phyloP scores from a whole-genome alignment of 2,888 invertebrate species.

The Ectemnius continuus region DNA sequence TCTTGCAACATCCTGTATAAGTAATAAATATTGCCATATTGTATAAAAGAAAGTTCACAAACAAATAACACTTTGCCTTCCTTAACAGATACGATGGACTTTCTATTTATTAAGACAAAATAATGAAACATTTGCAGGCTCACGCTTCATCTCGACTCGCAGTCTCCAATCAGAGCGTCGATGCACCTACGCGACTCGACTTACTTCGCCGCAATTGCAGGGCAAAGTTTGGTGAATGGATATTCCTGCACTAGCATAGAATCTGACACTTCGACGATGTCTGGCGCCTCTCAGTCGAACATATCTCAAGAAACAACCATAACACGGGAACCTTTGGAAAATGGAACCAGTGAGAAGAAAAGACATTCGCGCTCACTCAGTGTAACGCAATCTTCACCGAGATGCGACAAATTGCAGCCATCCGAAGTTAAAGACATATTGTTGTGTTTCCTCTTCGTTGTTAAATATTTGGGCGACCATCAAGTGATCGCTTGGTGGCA shows the following conservation, averaged over 20 bases:
- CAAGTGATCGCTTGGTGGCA: conserved; percentile 95
- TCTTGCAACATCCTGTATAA: background rate
- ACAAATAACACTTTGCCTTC: too few species aligned
- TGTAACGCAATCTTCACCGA: conserved; percentile 79
- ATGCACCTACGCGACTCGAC: conserved; percentile 87
- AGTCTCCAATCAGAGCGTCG: conserved; percentile 84
- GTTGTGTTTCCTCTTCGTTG: conserved; percentile 92
- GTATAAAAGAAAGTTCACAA: too few species aligned
- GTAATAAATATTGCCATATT: too few species aligned
- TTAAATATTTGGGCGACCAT: conserved; percentile 94
- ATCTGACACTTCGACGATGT: conserved; percentile 85
- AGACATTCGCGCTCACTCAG: conserved; percentile 81
- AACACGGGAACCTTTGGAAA: conserved; percentile 77
- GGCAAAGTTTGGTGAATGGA: conserved; percentile 85
- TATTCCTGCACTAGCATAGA: conserved; percentile 88
- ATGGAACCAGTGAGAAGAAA: conserved; percentile 67
- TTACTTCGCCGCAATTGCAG: conserved; percentile 86
- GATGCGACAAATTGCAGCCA: conserved; percentile 86
- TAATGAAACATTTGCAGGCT: conserved; percentile 77
- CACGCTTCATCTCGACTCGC: conserved; percentile 87
- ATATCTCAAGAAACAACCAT: conserved; percentile 82
- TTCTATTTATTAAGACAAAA: too few species aligned
- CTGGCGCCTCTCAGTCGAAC: conserved; percentile 81
- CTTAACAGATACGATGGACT: too few species aligned
- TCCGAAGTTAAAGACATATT: conserved; percentile 93